Percentiles rank a stretch among this genome's conserved stretches.
These are phyloP conservation scores for Coluber constrictor DNA, from an alignment of 2,797 vertebrate genomes.

Conservation along the genomic window DNA sequence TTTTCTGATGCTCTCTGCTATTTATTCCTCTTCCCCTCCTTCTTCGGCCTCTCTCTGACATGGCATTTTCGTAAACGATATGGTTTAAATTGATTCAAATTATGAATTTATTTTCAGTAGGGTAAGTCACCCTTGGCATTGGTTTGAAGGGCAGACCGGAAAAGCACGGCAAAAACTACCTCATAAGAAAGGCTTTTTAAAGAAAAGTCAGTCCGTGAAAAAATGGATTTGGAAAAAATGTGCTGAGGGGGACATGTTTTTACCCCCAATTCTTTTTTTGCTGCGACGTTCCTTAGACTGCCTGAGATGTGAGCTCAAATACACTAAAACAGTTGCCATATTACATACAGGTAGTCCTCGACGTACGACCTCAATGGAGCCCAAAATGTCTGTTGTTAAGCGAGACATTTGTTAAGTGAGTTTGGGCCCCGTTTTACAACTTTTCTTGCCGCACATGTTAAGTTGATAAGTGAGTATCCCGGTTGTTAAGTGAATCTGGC, in stretches of 20 bases:
- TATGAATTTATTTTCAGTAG: not conserved
- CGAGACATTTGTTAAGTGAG: too few species aligned
- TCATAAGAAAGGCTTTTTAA: not conserved
- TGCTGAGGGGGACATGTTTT: not conserved
- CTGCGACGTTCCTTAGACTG: too few species aligned
- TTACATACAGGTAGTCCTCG: too few species aligned
- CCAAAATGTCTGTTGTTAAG: too few species aligned
- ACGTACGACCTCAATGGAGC: too few species aligned
- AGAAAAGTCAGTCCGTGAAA: not conserved
- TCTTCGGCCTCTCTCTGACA: not conserved
- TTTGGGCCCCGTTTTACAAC: too few species aligned
- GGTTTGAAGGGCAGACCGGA: not conserved
- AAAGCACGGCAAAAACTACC: not conserved
- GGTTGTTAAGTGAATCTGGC: too few species aligned
- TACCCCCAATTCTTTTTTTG: not conserved
- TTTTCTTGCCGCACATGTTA: too few species aligned
- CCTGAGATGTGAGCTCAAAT: not conserved
- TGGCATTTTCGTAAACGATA: not conserved
- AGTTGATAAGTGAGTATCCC: too few species aligned
- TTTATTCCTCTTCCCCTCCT: not conserved
- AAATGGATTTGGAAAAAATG: not conserved
- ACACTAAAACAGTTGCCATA: not conserved
- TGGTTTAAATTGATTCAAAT: not conserved
- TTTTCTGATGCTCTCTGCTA: not conserved
- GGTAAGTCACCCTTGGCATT: not conserved